Base-by-base conservation (phyloP, 2,113 vertebrate species). In the Datnioides undecimradiatus region DNA sequence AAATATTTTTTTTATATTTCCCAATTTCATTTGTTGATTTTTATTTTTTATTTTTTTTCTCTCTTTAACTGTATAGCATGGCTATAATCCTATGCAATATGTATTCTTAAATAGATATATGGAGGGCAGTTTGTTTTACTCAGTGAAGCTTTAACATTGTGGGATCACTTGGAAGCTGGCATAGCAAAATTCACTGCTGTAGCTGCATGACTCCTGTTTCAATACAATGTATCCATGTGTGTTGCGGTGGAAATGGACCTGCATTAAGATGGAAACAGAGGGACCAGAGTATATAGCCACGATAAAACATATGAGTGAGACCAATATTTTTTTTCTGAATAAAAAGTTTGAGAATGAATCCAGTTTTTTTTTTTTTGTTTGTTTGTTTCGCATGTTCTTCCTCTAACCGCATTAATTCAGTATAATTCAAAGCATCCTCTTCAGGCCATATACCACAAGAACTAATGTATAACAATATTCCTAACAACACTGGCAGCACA, bases 71-170 rank as follows among this genome's bases (percentile, higher is more conserved):
- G 93, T 94, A 96, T 94, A 95, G 98, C 98, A 99, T 99, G 98
- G 97, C 97, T 96, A 97, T 97, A 94, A 97, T 94, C 97, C 98
- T 98, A 98, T 99, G 97, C 97, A 99, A 98, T 95, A 95, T 95
- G 93, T 95, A 95, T 95, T 94, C 92, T 91, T 92, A 88, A 93
- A 96, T 97, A 96, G 95, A 96, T 96, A 94, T 92, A 94, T 94
- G 96, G 95, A 96, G 95, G 93, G 95, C 96, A 95, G 95, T 96
- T 96, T 95, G 95, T 95, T 94, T 93, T 85, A 93, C 93, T 93
- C 91, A 93, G 92, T 92, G 90, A 95, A 95, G 94, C 94, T 95
- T 95, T 96, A 95, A 95, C 91, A 90, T 94, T 95, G 95, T 97
- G 96, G 95, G 95, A 94, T 93, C 92, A 92, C 93, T 91, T 95